Evolutionary conservation across 2,797 vertebrate species (phyloP).

Genomic region (Hyperoplus immaculatus): DNA sequence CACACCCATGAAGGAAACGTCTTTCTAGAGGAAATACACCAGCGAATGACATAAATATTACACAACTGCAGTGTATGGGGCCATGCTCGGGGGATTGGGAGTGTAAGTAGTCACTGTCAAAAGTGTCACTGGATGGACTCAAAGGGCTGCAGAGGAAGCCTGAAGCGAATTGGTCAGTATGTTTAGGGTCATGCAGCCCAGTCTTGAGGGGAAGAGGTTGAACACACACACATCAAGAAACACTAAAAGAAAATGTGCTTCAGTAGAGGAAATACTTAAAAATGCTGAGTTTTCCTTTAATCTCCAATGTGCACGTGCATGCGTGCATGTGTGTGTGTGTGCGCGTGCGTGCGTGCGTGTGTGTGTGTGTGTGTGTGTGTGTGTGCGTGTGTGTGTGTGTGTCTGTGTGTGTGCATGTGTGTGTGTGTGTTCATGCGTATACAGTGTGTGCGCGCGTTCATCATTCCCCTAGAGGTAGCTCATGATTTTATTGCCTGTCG

Average conservation of each 20-base stretch:
- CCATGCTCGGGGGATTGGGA: background rate
- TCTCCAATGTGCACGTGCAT: slow-evolving; percentile 28
- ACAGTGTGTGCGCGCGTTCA: slow-evolving; percentile 31
- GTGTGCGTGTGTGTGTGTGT: slow-evolving; percentile 49
- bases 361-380: slow-evolving; percentile 30
- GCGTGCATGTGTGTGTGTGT: slow-evolving; percentile 47
- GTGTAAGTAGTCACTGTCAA: background rate
- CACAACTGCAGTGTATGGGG: background rate
- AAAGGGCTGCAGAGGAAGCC: slow-evolving; percentile 25
- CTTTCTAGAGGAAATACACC: background rate
- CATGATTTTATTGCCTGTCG: slow-evolving; percentile 75
- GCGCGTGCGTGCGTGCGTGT: slow-evolving; percentile 26
- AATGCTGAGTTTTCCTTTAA: slow-evolving; percentile 68
- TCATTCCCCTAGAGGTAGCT: slow-evolving; percentile 68
- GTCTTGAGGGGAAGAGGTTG: slow-evolving; percentile 50
- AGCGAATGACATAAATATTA: background rate
- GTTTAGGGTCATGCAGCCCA: slow-evolving; percentile 40
- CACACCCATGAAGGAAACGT: background rate
- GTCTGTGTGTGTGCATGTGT: slow-evolving; percentile 28
- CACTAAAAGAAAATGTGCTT: slow-evolving; percentile 54
- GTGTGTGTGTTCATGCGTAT: slow-evolving; percentile 28
- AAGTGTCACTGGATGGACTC: slow-evolving; percentile 36
- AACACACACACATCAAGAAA: slow-evolving; percentile 40
- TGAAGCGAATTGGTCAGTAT: slow-evolving; percentile 31
- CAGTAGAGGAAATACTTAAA: slow-evolving; percentile 40